These are phyloP conservation scores for Drosophila cracens DNA, from an alignment of 2,888 invertebrate species.

Conservation along the genomic window DNA sequence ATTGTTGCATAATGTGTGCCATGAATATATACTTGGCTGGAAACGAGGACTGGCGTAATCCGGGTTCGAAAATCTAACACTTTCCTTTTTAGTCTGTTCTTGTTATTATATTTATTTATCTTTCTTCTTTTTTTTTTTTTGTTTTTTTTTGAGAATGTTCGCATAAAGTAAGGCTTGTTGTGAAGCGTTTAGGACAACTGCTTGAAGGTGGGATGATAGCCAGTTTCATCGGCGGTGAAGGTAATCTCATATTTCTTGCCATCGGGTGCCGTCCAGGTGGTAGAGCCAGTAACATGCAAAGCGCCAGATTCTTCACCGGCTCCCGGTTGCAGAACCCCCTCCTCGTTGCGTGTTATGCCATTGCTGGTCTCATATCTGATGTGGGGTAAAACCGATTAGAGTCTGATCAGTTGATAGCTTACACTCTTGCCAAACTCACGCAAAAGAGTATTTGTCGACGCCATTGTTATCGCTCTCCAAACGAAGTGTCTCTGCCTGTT, in stretches of 20 bases:
- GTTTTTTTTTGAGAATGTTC: slow-evolving; percentile 35
- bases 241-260: slow-evolving; percentile 85
- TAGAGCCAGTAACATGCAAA: slow-evolving; percentile 87
- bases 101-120: not conserved
- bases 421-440: slow-evolving; percentile 83
- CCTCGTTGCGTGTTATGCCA: slow-evolving; percentile 84
- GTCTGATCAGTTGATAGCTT: not conserved
- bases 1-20: slow-evolving; percentile 9
- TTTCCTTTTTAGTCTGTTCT: slow-evolving; percentile 16
- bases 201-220: slow-evolving; percentile 85
- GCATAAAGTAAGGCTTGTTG: not conserved
- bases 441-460: slow-evolving; percentile 87
- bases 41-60: slow-evolving; percentile 9
- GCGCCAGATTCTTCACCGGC: slow-evolving; percentile 85
- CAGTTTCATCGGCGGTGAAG: slow-evolving; percentile 86
- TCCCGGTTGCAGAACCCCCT: slow-evolving; percentile 83
- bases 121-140: slow-evolving; percentile 9
- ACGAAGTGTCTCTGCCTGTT: slow-evolving; percentile 72
- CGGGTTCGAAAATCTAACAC: slow-evolving; percentile 21
- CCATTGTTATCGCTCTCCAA: slow-evolving; percentile 86
- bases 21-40: not conserved
- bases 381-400: not conserved
- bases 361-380: slow-evolving; percentile 85
- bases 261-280: slow-evolving; percentile 87
- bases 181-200: slow-evolving; percentile 63